Evolutionary conservation across 2,888 invertebrate species (phyloP), one percentile per base, ranked within the genome.

Genomic region (Archaeoteleia sp.): DNA sequence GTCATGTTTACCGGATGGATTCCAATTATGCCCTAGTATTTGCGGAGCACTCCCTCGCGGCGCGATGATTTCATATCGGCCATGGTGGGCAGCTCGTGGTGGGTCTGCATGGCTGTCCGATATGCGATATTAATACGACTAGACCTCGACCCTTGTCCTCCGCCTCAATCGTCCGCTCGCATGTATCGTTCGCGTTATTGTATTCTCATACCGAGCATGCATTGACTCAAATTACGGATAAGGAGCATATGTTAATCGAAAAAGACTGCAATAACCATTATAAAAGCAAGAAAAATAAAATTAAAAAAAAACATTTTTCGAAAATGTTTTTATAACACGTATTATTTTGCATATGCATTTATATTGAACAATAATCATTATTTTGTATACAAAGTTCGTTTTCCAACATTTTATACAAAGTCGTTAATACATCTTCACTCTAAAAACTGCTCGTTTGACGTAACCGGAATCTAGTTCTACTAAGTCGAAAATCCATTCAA

Each of bases 101-200:
- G 46, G 62, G 66, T 67, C 60, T 74, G 70, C 71, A 66, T 68
- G 75, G 73, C 74, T 77, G 78, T 78, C 82, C 81, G 82, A 82
- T 82, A 82, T 75, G 82, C 80, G 81, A 82, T 82, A 82, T 82
- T 82, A 82, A 82, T 82, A 82, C 78, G 78, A 80, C 79, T 78
- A 78, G 80, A 79, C 81, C 74, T 77, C 76, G 72, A 73, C 71
- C 75, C 73, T 71, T 65, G 54, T 51, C 58, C 54, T 57, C 61
- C 61, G 23, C 57, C 60, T 61, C 58, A 58, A 55, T 55, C 60
- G 60, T 69, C 65, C 57, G 57, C 61, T 65, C 53, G 39, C 57
- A 39, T 65, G 65, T 63, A 70, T 60, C 63, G 60, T 70, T 63
- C 46, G 34, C 54, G 55, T 68, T 71, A 71, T 71, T 71, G 71